Conservation (phyloP, 2,113 vertebrate genomes). For the Urocitellus parryii region DNA sequence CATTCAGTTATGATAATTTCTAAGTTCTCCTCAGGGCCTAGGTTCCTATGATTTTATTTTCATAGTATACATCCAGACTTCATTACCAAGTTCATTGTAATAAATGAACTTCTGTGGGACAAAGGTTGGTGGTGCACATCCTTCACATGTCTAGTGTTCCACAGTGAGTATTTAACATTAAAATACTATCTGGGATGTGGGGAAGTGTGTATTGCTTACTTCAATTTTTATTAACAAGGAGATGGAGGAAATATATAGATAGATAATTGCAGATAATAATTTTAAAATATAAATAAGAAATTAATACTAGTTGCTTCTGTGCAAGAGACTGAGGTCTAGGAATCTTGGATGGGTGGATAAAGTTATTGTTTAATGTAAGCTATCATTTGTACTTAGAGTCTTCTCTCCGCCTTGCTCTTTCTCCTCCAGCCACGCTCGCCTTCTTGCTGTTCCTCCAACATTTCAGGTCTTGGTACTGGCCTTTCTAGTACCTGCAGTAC, state of each 20-base stretch:
- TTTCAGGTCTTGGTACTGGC: not conserved
- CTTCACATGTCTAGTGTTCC: not conserved
- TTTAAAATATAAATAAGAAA: not conserved
- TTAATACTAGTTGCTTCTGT: not conserved
- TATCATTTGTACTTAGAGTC: not conserved
- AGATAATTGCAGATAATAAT: not conserved
- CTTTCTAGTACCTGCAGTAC: not conserved
- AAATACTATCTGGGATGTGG: not conserved
- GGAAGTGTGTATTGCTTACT: not conserved
- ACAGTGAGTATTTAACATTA: not conserved
- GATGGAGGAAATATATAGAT: not conserved
- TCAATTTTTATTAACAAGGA: not conserved
- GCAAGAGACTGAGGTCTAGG: not conserved
- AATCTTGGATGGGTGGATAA: not conserved
- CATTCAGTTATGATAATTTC: not conserved
- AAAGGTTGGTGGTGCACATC: not conserved
- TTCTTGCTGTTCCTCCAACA: constrained; percentile 10
- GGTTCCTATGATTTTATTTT: not conserved
- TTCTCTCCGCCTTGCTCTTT: not conserved
- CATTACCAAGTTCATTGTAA: not conserved
- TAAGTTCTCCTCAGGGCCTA: not conserved
- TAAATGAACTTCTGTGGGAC: not conserved
- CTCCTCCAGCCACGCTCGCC: not conserved
- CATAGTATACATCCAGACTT: not conserved
- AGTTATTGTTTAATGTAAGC: not conserved